phyloP scores from a whole-genome alignment of 2,113 vertebrate genomes.

The Laticauda laticaudata region DNA sequence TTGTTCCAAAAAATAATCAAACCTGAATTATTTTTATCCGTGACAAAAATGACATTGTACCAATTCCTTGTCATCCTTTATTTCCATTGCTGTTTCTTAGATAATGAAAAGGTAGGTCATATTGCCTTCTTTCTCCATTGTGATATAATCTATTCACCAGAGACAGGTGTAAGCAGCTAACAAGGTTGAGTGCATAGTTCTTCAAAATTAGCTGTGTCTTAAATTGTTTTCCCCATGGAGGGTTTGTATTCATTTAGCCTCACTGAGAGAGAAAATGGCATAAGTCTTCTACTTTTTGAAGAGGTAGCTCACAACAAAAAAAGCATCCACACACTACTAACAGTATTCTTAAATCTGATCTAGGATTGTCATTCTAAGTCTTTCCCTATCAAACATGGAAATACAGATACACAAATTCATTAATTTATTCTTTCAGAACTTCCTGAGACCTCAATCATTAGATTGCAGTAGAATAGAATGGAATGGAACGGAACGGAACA shows the following conservation, averaged over 20 bases:
- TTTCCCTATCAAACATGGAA: neutral
- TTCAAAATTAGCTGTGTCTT: neutral
- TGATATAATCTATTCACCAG: slow-evolving; percentile 33
- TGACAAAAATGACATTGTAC: slow-evolving; percentile 31
- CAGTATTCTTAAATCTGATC: neutral
- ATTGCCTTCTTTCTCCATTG: slow-evolving; percentile 2
- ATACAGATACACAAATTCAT: fast-evolving
- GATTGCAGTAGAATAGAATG: neutral
- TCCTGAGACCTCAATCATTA: neutral
- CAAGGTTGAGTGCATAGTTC: neutral
- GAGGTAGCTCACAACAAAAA: slow-evolving; percentile 22
- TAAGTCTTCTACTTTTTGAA: neutral
- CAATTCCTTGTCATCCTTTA: slow-evolving; percentile 17
- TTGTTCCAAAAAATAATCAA: slow-evolving; percentile 34
- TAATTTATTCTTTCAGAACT: neutral
- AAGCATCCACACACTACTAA: neutral
- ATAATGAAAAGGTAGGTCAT: slow-evolving; percentile 55
- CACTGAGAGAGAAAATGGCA: slow-evolving; percentile 34
- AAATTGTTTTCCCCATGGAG: neutral
- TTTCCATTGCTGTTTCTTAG: neutral
- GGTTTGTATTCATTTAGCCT: slow-evolving; percentile 6
- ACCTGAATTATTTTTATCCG: slow-evolving; percentile 27
- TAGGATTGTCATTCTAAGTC: neutral
- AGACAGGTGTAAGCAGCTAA: neutral
- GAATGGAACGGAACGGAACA: neutral